Evolutionary conservation across 2,888 invertebrate genomes (phyloP).

Genomic region (Oxystoma pomonae): DNA sequence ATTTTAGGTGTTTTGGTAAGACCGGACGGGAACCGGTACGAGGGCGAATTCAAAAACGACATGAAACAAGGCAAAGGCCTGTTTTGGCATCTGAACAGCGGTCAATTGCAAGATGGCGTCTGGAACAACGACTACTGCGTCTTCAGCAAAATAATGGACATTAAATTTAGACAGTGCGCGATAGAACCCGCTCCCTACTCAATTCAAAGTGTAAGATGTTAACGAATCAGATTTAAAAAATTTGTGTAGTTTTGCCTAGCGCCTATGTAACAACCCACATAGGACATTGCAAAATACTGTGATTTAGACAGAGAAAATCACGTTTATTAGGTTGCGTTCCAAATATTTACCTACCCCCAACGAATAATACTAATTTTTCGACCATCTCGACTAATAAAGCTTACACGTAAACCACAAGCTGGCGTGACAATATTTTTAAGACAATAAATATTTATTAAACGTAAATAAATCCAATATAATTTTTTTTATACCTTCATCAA

Average conservation of each 20-base stretch:
- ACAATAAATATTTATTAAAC: no score
- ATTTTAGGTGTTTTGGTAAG: conserved; percentile 35
- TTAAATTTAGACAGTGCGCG: conserved; percentile 52
- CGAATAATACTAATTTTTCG: no score
- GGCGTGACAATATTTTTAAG: no score
- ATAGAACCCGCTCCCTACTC: conserved; percentile 27
- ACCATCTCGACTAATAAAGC: no score
- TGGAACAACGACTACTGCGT: conserved; percentile 57
- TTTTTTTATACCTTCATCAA: no score
- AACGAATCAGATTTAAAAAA: background rate
- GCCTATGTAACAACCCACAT: no score
- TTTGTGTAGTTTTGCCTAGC: background rate
- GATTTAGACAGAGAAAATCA: no score
- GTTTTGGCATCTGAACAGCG: conserved; percentile 60
- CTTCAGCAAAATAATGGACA: conserved; percentile 55
- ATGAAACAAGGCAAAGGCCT: conserved; percentile 59
- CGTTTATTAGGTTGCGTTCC: no score
- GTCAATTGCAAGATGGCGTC: conserved; percentile 62
- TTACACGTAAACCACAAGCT: no score
- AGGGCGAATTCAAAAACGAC: conserved; percentile 58
- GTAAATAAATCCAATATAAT: no score
- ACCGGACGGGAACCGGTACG: conserved; percentile 61
- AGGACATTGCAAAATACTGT: no score
- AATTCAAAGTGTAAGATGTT: conserved; percentile 25
- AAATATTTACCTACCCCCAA: no score